Evolutionary conservation across 2,113 vertebrate species (phyloP), one percentile per base, ranked within the genome.

Genomic region (Galemys pyrenaicus): DNA sequence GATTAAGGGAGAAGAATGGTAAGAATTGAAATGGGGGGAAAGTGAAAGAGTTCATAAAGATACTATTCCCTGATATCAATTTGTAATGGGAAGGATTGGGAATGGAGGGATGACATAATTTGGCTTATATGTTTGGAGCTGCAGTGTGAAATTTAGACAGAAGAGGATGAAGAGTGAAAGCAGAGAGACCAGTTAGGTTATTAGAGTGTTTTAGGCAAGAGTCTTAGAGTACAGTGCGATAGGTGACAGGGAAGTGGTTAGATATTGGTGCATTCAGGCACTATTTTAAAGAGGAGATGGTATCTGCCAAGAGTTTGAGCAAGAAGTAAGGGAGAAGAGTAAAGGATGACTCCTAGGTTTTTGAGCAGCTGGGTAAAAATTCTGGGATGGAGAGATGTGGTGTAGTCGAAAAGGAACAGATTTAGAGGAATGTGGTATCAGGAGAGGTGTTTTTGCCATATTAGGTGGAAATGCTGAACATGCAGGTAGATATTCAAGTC

Each of bases 171-270:
- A 54, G 51, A 11, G 39, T 56, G 17, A 89, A 65, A 70, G 24
- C 79, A 89, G 67, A 95, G 74, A 75, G 79, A 81, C 35, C 7
- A 58, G 58, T 71, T 79, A 67, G n/a, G 39, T 81, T 79, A 87
- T 75, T 93, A 70, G 5, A 77, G 67, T 62, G 26, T 49, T 82
- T 64, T 17, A 74, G 64, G 30, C n/a, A 89, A 86, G 58, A 74
- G 74, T 89, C 44, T 58, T 89, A 12, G 54, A 65, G 30, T 58
- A 22, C 54, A 62, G 46, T 58, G 20, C 84, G 46, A 32, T 60
- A 60, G 26, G 26, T 77, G 44, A 32, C 13, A 37, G 16, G 28
- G n/a, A 73, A 32, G 16, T 87, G 64, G n/a, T 92, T 86, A 89
- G 37, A 44, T 62, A 35, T 1, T 94, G 15, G 54, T 94, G 24